phyloP scores from a whole-genome alignment of 2,113 vertebrate species.

The Pseudorasbora parva region DNA sequence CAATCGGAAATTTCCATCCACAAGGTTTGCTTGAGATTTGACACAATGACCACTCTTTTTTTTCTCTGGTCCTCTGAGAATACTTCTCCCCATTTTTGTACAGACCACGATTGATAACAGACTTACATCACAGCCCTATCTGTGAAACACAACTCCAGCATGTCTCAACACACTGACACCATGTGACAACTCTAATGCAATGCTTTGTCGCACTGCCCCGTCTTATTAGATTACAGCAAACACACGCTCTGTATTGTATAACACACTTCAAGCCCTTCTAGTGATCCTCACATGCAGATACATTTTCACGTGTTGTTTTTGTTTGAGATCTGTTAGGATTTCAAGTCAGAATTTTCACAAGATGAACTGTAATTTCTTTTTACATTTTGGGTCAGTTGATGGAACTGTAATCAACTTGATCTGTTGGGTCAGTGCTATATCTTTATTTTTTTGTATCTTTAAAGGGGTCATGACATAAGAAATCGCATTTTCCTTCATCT shows the following conservation, averaged over 20 bases:
- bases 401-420: neutral
- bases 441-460: neutral
- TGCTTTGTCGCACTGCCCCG: neutral
- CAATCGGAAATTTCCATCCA: neutral
- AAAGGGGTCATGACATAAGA: too few relatives aligned
- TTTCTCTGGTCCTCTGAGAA: neutral
- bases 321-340: neutral
- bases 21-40: neutral
- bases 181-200: slow-evolving; percentile 38
- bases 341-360: neutral
- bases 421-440: too few relatives aligned
- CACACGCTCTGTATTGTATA: neutral
- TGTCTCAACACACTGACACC: slow-evolving; percentile 10
- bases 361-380: neutral
- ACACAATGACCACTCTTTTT: too few relatives aligned
- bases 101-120: neutral
- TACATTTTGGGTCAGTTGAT: neutral
- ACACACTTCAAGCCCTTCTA: slow-evolving; percentile 14
- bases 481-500: too few relatives aligned
- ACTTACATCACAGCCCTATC: neutral
- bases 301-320: slow-evolving; percentile 17
- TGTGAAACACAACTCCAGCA: slow-evolving; percentile 21
- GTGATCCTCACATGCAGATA: slow-evolving; percentile 4
- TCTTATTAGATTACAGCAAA: slow-evolving; percentile 35
- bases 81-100: neutral